phyloP scores from a whole-genome alignment of 2,113 vertebrate genomes.

The Onychorhynchus coronatus region DNA sequence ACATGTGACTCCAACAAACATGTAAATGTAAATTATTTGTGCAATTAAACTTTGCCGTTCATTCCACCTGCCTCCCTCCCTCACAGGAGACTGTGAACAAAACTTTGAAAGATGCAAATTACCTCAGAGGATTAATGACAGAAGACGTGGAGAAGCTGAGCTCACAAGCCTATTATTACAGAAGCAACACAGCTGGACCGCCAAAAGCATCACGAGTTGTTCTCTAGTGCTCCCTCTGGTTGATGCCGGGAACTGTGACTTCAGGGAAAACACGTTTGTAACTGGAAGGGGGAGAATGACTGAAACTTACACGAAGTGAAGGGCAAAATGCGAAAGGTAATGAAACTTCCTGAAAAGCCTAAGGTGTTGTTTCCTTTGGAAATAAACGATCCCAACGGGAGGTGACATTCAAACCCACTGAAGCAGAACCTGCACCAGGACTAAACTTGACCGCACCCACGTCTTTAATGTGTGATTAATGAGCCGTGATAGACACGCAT shows the following conservation, averaged over 20 bases:
- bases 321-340: not conserved
- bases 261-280: rapidly evolving
- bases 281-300: not conserved
- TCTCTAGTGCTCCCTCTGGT: not conserved
- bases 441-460: not conserved
- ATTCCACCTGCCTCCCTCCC: not conserved
- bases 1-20: not conserved
- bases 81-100: not conserved
- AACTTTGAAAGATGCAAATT: not conserved
- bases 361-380: not conserved
- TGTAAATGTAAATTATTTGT: not conserved
- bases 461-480: not conserved
- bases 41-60: not conserved
- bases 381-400: not conserved
- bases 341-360: not conserved
- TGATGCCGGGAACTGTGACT: not conserved
- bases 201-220: not conserved
- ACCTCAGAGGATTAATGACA: not conserved
- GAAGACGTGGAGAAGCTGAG: not conserved
- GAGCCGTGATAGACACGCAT: not conserved
- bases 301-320: not conserved
- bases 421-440: not conserved
- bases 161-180: not conserved
- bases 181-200: not conserved
- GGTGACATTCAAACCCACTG: not conserved